These are phyloP conservation scores for Neodiprion fabricii DNA, from an alignment of 1,140 invertebrate species.

Conservation along the genomic window DNA sequence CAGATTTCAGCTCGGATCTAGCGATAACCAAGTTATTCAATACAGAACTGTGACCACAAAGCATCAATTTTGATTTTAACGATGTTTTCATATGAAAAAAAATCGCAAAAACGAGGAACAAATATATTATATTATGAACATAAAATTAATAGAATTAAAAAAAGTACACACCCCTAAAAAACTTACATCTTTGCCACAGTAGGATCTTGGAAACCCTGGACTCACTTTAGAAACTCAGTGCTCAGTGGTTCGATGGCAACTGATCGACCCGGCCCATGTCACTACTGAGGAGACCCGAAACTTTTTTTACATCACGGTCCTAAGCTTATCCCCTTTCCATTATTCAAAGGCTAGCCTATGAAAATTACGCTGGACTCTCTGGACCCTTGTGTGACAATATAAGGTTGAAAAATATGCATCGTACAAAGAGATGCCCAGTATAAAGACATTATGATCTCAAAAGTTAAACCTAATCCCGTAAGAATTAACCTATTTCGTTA, in stretches of 20 bases:
- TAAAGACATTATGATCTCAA: no score
- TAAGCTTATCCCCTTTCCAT: no score
- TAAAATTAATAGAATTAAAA: background rate
- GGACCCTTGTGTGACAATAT: no score
- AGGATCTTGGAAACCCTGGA: conserved; percentile 1
- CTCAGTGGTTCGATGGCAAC: background rate
- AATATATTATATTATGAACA: background rate
- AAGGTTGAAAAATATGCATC: no score
- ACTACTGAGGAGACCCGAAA: no score
- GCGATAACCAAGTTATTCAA: background rate
- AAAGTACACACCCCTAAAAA: conserved; percentile 1
- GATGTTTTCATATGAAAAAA: background rate
- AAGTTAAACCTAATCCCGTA: no score
- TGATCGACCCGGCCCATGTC: no score
- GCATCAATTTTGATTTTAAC: background rate
- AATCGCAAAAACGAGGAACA: background rate
- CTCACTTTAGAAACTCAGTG: conserved; percentile 1
- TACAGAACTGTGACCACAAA: conserved; percentile 1
- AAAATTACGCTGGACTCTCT: no score
- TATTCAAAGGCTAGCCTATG: no score
- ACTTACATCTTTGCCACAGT: background rate
- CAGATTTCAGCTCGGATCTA: background rate
- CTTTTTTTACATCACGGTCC: no score
- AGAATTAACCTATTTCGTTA: no score
- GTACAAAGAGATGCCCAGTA: no score